Percentiles rank a stretch among this genome's conserved stretches.
Conservation (phyloP, 1,140 invertebrate species). For the Aphis gossypii region DNA sequence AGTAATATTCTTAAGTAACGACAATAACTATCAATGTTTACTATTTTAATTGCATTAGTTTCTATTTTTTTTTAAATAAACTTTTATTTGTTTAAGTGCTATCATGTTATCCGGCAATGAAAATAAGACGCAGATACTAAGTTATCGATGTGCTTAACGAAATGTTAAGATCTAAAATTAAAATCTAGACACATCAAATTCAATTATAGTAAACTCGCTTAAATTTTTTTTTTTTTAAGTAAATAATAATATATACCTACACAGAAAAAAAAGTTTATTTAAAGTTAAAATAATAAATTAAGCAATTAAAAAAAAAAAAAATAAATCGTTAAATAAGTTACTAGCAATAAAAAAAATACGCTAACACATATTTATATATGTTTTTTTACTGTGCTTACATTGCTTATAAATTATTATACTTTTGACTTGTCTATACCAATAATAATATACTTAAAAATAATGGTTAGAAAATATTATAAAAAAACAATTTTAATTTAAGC, state of each 20-base stretch:
- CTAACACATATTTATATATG: not conserved
- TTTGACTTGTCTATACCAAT: not conserved
- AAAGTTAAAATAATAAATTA: too few species aligned
- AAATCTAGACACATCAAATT: not conserved
- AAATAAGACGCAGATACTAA: not conserved
- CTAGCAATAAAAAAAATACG: not conserved
- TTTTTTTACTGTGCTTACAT: not conserved
- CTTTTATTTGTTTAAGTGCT: not conserved
- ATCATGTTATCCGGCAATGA: not conserved
- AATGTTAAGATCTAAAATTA: not conserved
- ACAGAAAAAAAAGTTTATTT: too few species aligned
- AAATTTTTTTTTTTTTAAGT: not conserved
- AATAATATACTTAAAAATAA: not conserved
- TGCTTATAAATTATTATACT: not conserved
- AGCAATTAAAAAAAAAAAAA: too few species aligned
- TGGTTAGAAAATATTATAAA: not conserved
- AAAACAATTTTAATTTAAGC: not conserved
- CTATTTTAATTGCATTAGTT: not conserved
- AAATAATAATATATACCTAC: not conserved
- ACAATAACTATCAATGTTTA: too few species aligned
- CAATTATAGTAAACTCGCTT: not conserved
- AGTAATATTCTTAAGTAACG: not conserved
- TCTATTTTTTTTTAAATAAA: not conserved
- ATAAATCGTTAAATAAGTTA: not conserved
- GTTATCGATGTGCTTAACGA: not conserved